Evolutionary conservation across 2,888 invertebrate genomes (phyloP).

Genomic region (Netelia melanura): DNA sequence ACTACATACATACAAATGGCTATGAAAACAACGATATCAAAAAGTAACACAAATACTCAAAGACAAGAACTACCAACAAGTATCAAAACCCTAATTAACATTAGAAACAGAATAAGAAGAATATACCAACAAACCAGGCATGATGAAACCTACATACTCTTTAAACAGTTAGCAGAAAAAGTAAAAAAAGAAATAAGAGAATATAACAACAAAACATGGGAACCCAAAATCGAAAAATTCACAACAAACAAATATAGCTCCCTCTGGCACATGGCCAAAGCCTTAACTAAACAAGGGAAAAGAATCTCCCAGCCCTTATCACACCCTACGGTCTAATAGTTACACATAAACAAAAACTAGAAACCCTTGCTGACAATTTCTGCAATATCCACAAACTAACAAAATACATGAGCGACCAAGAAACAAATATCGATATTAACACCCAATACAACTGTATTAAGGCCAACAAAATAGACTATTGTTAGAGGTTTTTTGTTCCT

Average conservation of each 20-base stretch:
- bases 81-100: not conserved
- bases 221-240: conserved; percentile 59
- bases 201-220: conserved; percentile 49
- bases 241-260: conserved; percentile 49
- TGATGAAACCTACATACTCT: not conserved
- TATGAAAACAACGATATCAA: not conserved
- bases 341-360: conserved; percentile 49
- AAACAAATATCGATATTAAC: not conserved
- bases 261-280: conserved; percentile 58
- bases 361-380: conserved; percentile 59
- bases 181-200: not conserved
- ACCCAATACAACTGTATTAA: no score
- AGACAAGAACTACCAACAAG: not conserved
- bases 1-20: not conserved
- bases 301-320: conserved; percentile 50
- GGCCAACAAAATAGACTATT: not conserved
- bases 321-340: conserved; percentile 47
- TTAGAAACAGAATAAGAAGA: not conserved
- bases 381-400: conserved; percentile 61
- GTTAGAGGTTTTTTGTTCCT: no score
- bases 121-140: not conserved
- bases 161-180: not conserved
- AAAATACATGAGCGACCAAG: conserved; percentile 34
- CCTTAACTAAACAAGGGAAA: conserved; percentile 38
- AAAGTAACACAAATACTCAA: not conserved